Evolutionary conservation across 2,888 invertebrate species (phyloP).

Genomic region (Patella caerulea): DNA sequence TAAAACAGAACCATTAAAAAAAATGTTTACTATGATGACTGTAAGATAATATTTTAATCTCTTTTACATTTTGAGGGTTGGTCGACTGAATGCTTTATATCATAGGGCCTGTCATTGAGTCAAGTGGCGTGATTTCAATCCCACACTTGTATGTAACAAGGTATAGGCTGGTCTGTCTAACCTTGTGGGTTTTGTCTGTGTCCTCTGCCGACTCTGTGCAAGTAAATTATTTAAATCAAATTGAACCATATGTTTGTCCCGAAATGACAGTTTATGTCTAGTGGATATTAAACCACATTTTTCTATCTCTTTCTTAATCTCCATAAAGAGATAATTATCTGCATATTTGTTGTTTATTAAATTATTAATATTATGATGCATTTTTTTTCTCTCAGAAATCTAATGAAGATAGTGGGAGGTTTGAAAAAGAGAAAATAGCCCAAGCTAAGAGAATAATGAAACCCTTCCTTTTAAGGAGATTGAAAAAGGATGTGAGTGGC

Average conservation of each 20-base stretch:
- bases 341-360: neutral
- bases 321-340: neutral
- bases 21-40: constrained; percentile 80
- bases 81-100: too few species aligned
- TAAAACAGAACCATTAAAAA: constrained; percentile 88
- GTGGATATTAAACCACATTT: too few species aligned
- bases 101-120: too few species aligned
- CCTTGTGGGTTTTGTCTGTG: too few species aligned
- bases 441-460: constrained; percentile 96
- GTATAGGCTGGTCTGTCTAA: too few species aligned
- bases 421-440: constrained; percentile 89
- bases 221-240: too few species aligned
- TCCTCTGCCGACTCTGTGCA: too few species aligned
- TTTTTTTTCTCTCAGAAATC: constrained; percentile 41
- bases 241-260: too few species aligned
- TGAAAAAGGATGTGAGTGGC: constrained; percentile 84
- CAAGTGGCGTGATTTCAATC: too few species aligned
- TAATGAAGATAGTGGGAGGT: constrained; percentile 76
- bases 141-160: too few species aligned
- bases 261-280: too few species aligned
- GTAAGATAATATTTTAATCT: constrained; percentile 44
- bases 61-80: neutral
- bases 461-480: constrained; percentile 90
- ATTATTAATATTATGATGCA: neutral
- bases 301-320: neutral